These are phyloP conservation scores for Myrmophylax atrothorax DNA, from an alignment of 2,113 vertebrate species.

Conservation along the genomic window DNA sequence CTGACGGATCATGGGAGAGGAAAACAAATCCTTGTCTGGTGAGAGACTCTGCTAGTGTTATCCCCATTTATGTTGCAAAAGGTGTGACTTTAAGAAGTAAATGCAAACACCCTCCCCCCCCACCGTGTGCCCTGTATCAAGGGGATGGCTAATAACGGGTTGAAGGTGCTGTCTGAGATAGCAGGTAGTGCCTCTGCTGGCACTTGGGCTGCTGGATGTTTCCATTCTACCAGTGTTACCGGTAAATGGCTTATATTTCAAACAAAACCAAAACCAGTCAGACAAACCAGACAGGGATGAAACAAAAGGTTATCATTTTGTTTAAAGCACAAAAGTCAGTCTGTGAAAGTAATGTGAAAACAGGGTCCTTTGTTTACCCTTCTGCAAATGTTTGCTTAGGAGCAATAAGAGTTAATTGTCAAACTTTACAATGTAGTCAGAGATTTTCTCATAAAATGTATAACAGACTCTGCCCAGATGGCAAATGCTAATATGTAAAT, in stretches of 20 bases:
- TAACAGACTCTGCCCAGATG: constrained; percentile 74
- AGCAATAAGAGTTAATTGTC: constrained; percentile 69
- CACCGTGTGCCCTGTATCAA: not conserved
- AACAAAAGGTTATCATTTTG: not conserved
- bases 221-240: not conserved
- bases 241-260: not conserved
- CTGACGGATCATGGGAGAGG: not conserved
- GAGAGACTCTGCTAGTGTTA: not conserved
- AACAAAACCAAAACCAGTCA: not conserved
- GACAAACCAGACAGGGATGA: not conserved
- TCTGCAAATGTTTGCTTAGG: constrained; percentile 64
- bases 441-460: constrained; percentile 70
- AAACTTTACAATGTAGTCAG: constrained; percentile 60
- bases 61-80: not conserved
- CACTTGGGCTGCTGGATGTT: not conserved
- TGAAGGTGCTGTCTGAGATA: not conserved
- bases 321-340: not conserved
- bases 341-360: not conserved
- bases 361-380: constrained; percentile 59
- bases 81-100: not conserved
- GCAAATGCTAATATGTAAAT: constrained; percentile 73
- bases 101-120: not conserved
- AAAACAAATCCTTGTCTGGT: not conserved
- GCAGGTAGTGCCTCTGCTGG: not conserved
- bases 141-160: not conserved